Evolutionary conservation across 2,113 vertebrate genomes (phyloP), one percentile per base, ranked within the genome.

Genomic region (Pelecanoides urinatrix): DNA sequence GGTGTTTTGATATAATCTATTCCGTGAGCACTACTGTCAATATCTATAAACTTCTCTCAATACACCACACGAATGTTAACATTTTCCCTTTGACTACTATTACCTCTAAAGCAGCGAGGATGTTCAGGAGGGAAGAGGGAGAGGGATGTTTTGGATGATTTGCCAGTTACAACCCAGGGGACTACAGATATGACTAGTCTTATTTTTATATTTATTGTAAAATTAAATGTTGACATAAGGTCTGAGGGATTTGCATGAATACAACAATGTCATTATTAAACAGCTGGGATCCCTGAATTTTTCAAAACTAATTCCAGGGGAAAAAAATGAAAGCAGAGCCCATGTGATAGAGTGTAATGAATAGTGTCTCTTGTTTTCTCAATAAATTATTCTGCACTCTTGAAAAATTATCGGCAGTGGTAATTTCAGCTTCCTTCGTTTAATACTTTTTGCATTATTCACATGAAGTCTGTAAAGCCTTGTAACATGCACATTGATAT

Each of bases 11-110:
- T 97, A 94, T 53, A 61, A 88, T 97, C 86, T 97, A 75, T 96
- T 97, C 95, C 44, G 0, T 94, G 83, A 98, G 78, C 83, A 86
- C 91, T 95, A 80, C 95, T 97, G 95, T 97, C 97, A 97, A 94
- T 97, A 97, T 95, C 95, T 93, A 86, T 95, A 97, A 97, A 95
- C 87, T 97, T 97, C 93, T 96, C 92, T 97, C 97, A 97, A 65
- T 90, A 92, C 94, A 94, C 92, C 79, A 76, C 90, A 79, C 13
- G 67, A 97, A 97, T 97, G 94, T 90, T 97, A 97, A 98, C 93
- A 70, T 96, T 97, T 96, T 95, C 87, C 80, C 92, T 95, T 92
- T 94, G 80, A 96, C 88, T 97, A 73, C 76, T 91, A 79, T 96
- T 97, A 82, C 89, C 61, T 97, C 93, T 95, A 97, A 94, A 97